Conservation (phyloP, 2,888 invertebrate species). For the Eupithecia dodoneata region DNA sequence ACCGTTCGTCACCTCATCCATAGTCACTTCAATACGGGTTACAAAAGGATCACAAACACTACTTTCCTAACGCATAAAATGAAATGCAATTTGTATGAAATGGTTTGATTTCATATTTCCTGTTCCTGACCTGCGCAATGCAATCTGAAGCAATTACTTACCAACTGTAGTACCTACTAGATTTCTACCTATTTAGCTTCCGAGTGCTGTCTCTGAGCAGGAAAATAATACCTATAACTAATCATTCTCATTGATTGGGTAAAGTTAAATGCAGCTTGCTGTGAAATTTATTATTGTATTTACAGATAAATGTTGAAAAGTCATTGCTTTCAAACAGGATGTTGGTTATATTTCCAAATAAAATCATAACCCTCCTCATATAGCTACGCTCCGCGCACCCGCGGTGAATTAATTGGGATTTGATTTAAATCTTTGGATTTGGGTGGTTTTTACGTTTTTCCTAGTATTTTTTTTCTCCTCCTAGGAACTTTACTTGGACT, state of each 20-base stretch:
- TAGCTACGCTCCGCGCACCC: too few relatives aligned
- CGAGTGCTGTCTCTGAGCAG: neutral
- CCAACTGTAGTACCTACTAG: conserved; percentile 21
- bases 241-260: conserved; percentile 18
- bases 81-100: conserved; percentile 22
- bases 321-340: neutral
- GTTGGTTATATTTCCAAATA: too few relatives aligned
- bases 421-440: too few relatives aligned
- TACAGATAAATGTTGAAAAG: neutral
- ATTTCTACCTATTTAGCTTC: neutral
- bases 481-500: too few relatives aligned
- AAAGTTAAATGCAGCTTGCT: neutral
- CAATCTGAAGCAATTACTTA: conserved; percentile 33
- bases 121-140: conserved; percentile 31
- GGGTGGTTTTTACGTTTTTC: too few relatives aligned
- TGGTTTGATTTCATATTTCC: conserved; percentile 36
- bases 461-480: too few relatives aligned
- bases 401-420: too few relatives aligned
- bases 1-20: neutral
- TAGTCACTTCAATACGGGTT: neutral
- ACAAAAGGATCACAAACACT: neutral
- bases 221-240: neutral
- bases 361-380: too few relatives aligned
- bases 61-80: conserved; percentile 25
- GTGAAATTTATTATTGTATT: neutral